A percentile compares a stretch with the other conserved stretches of the same genome.
Conservation (phyloP, 2,888 invertebrate species). For the Diarsia rubi region DNA sequence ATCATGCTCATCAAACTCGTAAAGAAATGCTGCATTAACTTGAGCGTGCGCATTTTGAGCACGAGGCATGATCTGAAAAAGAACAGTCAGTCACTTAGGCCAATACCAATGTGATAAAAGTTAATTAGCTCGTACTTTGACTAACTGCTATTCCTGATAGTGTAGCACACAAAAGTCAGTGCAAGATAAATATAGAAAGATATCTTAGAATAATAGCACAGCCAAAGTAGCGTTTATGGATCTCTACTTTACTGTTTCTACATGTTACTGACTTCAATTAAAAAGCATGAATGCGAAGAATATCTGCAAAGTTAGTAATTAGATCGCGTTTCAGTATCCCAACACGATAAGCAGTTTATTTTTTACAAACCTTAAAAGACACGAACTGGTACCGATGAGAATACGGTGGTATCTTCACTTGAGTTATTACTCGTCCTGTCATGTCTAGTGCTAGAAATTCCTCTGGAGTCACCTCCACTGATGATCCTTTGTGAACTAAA, state of each 20-base stretch:
- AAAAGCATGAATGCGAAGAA: neutral
- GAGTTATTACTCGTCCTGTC: constrained; percentile 76
- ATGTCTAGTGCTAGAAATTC: constrained; percentile 78
- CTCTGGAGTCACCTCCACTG: constrained; percentile 75
- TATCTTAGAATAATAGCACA: neutral
- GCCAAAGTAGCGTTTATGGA: neutral
- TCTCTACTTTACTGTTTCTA: neutral
- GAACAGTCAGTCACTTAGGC: neutral
- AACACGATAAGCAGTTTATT: neutral
- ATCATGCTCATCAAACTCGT: constrained; percentile 85
- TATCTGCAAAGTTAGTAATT: neutral
- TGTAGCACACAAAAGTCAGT: neutral
- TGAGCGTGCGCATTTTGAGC: constrained; percentile 94
- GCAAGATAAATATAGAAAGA: neutral
- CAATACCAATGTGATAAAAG: neutral
- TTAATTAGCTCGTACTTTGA: neutral
- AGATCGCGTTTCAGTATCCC: neutral
- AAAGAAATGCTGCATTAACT: constrained; percentile 94
- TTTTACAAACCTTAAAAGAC: constrained; percentile 76
- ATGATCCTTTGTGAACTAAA: constrained; percentile 65
- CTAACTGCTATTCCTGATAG: neutral
- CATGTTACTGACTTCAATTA: neutral
- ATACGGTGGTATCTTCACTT: constrained; percentile 79
- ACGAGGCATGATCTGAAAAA: constrained; percentile 92
- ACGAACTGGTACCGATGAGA: constrained; percentile 74